Percentiles rank a stretch among this genome's conserved stretches.
phyloP scores from a whole-genome alignment of 2,888 invertebrate genomes.

The Agrenia bidenticulata region DNA sequence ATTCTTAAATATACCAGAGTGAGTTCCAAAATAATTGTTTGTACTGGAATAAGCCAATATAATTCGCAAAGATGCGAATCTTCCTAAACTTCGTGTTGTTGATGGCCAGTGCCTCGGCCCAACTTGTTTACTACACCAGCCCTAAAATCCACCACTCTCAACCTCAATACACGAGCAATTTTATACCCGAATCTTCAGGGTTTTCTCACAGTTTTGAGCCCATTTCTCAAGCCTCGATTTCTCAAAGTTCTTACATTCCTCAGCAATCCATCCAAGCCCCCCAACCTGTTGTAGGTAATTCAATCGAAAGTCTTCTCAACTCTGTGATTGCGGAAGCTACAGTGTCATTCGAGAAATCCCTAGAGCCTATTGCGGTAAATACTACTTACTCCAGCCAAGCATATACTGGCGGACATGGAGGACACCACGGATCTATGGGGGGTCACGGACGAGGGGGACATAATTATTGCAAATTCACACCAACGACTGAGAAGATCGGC shows the following conservation, averaged over 20 bases:
- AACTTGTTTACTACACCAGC: background rate
- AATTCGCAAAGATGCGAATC: background rate
- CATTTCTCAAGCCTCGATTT: conserved; percentile 28
- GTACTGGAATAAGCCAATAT: no score
- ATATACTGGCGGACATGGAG: conserved; percentile 15
- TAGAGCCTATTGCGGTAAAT: conserved; percentile 13
- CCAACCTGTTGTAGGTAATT: background rate
- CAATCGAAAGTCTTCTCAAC: conserved; percentile 14
- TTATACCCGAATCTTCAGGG: background rate
- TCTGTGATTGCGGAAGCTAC: conserved; percentile 25
- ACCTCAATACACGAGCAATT: background rate
- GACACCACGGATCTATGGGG: conserved; percentile 13
- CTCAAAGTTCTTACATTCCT: conserved; percentile 28
- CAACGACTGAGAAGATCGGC: conserved; percentile 50
- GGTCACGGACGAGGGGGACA: conserved; percentile 48
- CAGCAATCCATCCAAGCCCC: conserved; percentile 3
- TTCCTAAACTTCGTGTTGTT: background rate
- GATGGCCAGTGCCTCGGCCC: conserved; percentile 3
- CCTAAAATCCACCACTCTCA: background rate
- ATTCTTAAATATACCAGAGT: conserved; percentile 2
- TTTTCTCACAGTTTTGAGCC: conserved; percentile 1
- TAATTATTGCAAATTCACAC: conserved; percentile 52
- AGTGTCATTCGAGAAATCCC: conserved; percentile 9
- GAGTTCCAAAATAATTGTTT: background rate
- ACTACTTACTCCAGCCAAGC: background rate